These are phyloP conservation scores for Columba janthina DNA, from an alignment of 2,113 vertebrate genomes.

Conservation along the genomic window DNA sequence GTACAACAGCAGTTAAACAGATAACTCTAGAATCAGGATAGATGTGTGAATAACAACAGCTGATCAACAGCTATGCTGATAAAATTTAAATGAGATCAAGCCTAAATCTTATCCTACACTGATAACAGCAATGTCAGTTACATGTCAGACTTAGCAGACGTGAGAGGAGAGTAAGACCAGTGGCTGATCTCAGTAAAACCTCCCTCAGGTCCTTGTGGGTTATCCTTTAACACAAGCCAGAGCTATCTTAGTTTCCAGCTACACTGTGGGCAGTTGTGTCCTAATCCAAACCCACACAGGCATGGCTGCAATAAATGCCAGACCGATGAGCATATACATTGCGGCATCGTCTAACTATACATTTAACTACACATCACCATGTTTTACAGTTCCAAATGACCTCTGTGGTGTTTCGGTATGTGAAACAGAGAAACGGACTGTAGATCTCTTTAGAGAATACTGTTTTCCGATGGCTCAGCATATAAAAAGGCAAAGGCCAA, in stretches of 20 bases:
- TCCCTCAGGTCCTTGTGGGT: neutral
- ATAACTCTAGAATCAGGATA: slow-evolving; percentile 27
- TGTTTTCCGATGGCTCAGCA: neutral
- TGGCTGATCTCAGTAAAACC: neutral
- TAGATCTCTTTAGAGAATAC: neutral
- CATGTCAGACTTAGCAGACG: neutral
- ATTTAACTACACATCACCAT: neutral
- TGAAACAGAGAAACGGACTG: neutral
- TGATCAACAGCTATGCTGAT: slow-evolving; percentile 56
- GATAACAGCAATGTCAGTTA: slow-evolving; percentile 37
- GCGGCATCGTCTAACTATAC: neutral
- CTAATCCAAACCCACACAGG: neutral
- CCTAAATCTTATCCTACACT: slow-evolving; percentile 8
- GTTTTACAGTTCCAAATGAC: neutral
- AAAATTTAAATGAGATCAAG: slow-evolving; percentile 65
- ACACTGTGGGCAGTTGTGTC: neutral
- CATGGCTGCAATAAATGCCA: neutral
- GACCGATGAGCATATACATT: neutral
- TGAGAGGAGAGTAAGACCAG: neutral
- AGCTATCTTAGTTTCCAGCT: neutral
- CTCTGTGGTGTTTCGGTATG: neutral
- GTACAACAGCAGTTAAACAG: slow-evolving; percentile 57
- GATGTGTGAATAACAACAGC: slow-evolving; percentile 56
- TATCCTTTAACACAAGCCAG: neutral
- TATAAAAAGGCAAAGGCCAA: neutral